Evolutionary conservation across 2,888 invertebrate genomes (phyloP).

Genomic region (Drosophila quinaria): DNA sequence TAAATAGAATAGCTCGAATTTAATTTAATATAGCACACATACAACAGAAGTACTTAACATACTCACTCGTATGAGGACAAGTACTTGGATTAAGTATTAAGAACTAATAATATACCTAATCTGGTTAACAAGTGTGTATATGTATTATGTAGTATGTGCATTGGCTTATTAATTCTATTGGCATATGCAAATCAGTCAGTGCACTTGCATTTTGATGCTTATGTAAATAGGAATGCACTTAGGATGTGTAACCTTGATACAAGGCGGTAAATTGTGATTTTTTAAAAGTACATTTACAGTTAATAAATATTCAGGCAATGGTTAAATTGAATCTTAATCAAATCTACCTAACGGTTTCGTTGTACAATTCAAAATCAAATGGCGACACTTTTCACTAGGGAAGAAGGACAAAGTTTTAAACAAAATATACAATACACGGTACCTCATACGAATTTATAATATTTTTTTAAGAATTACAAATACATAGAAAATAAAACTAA

Average conservation of each 20-base stretch:
- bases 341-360: constrained; percentile 44
- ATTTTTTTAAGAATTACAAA: background rate
- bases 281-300: constrained; percentile 17
- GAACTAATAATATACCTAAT: constrained; percentile 17
- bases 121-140: constrained; percentile 16
- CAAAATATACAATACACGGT: constrained; percentile 45
- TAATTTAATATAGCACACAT: constrained; percentile 78
- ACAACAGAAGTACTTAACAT: constrained; percentile 48
- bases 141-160: constrained; percentile 25
- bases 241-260: constrained; percentile 85
- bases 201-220: constrained; percentile 20
- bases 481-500: background rate
- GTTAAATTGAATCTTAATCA: constrained; percentile 15
- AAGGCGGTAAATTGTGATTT: constrained; percentile 79
- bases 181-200: constrained; percentile 56
- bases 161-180: constrained; percentile 28
- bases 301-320: constrained; percentile 45
- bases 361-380: constrained; percentile 74
- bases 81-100: constrained; percentile 16
- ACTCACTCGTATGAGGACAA: background rate
- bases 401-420: constrained; percentile 43
- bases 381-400: constrained; percentile 63
- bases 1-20: constrained; percentile 55
- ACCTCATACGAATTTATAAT: background rate
- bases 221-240: constrained; percentile 45